A percentile compares a stretch with the other conserved stretches of the same genome.
phyloP scores from a whole-genome alignment of 1,140 invertebrate genomes.

The Anoplophora glabripennis region DNA sequence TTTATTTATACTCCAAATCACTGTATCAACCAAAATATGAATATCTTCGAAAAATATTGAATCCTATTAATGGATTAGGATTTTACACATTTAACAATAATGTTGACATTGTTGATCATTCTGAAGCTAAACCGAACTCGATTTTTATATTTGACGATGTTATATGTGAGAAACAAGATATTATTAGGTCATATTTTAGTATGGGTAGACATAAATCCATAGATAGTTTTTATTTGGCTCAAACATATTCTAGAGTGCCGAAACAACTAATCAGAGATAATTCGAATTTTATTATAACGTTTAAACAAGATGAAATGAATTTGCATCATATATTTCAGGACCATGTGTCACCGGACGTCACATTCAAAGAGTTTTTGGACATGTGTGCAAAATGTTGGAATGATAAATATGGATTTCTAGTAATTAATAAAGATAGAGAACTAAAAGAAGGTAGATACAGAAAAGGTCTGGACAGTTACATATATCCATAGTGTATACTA shows the following conservation, averaged over 20 bases:
- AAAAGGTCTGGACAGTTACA: constrained; percentile 37
- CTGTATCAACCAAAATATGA: constrained; percentile 45
- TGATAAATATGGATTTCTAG: constrained; percentile 35
- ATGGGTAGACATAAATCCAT: constrained; percentile 43
- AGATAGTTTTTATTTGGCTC: constrained; percentile 44
- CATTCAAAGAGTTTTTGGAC: constrained; percentile 40
- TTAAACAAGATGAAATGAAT: constrained; percentile 49
- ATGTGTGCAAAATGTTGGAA: constrained; percentile 42
- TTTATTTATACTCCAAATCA: constrained; percentile 48
- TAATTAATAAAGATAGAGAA: constrained; percentile 40
- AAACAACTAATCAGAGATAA: constrained; percentile 49
- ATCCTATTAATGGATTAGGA: constrained; percentile 34
- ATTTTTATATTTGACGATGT: constrained; percentile 48
- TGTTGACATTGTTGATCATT: constrained; percentile 33
- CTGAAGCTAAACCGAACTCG: constrained; percentile 35
- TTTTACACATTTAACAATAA: constrained; percentile 37
- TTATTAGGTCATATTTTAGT: constrained; percentile 44
- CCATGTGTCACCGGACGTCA: constrained; percentile 46
- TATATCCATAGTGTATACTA: constrained; percentile 1
- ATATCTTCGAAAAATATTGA: constrained; percentile 36
- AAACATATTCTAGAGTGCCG: constrained; percentile 46
- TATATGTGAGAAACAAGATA: constrained; percentile 43
- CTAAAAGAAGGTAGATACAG: constrained; percentile 40
- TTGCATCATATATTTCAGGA: constrained; percentile 48
- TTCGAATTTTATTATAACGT: constrained; percentile 46